Conservation (phyloP, 2,797 vertebrate genomes). For the Myripristis jacobus region DNA sequence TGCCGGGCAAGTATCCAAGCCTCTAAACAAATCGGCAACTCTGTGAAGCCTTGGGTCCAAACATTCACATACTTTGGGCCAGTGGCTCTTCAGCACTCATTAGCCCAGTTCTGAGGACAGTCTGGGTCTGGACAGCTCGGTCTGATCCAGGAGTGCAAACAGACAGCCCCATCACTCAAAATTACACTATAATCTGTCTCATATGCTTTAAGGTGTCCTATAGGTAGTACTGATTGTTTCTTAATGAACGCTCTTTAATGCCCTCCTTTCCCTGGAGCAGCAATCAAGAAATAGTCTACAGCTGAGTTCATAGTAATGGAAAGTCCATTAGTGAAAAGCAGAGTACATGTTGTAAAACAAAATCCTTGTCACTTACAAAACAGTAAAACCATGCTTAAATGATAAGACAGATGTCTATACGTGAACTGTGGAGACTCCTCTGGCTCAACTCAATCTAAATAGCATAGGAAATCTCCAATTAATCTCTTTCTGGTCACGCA, state of each 20-base stretch:
- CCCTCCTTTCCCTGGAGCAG: background rate
- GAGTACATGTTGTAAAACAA: too few species aligned
- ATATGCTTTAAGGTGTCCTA: background rate
- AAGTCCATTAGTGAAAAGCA: background rate
- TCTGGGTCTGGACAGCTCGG: background rate
- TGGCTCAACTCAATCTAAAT: slow-evolving; percentile 21
- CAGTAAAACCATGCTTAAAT: background rate
- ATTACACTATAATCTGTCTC: background rate
- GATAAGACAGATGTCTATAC: background rate
- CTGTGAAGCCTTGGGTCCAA: slow-evolving; percentile 42
- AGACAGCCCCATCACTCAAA: background rate
- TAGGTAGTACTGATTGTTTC: slow-evolving; percentile 15
- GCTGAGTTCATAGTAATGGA: background rate
- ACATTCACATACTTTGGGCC: slow-evolving; percentile 44
- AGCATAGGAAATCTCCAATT: slow-evolving; percentile 36
- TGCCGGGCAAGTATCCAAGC: slow-evolving; percentile 71
- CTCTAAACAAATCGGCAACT: slow-evolving; percentile 47
- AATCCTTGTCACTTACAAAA: too few species aligned
- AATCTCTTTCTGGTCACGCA: slow-evolving; percentile 33
- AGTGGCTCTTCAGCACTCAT: slow-evolving; percentile 30
- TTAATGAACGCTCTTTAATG: background rate
- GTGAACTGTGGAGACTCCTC: slow-evolving; percentile 11
- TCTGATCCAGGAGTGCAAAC: slow-evolving; percentile 10
- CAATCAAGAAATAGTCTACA: background rate
- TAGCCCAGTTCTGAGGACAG: slow-evolving; percentile 20